phyloP scores from a whole-genome alignment of 2,113 vertebrate genomes.

The Odontesthes bonariensis region DNA sequence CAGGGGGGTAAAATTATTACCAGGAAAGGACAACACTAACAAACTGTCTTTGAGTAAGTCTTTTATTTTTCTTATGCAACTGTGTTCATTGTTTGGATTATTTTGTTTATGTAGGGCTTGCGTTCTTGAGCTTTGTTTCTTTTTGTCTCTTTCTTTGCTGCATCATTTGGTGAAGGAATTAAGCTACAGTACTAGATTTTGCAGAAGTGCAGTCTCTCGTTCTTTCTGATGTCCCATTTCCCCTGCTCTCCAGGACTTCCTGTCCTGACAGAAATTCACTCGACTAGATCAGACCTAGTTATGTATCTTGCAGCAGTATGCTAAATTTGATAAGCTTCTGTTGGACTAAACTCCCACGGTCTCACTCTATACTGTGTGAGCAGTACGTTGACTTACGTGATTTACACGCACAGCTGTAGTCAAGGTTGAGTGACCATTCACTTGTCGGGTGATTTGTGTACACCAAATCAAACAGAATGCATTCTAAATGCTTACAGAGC shows the following conservation, averaged over 20 bases:
- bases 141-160: constrained; percentile 56
- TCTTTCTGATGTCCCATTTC: constrained; percentile 62
- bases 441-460: constrained; percentile 70
- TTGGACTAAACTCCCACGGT: constrained; percentile 1
- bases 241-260: constrained; percentile 29
- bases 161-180: constrained; percentile 60
- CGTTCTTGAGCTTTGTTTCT: constrained; percentile 59
- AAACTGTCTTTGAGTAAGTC: constrained; percentile 99
- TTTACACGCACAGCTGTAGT: constrained; percentile 36
- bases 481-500: constrained; percentile 65
- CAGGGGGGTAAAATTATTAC: constrained; percentile 99
- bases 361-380: constrained; percentile 27
- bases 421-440: constrained; percentile 67
- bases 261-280: constrained; percentile 40
- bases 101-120: constrained; percentile 60
- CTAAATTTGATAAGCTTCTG: constrained; percentile 34
- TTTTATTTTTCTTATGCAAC: constrained; percentile 70
- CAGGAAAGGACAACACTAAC: constrained; percentile 99
- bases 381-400: constrained; percentile 45
- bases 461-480: constrained; percentile 54
- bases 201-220: constrained; percentile 71
- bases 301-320: constrained; percentile 37
- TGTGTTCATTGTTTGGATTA: constrained; percentile 63
- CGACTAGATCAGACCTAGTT: constrained; percentile 25
- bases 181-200: constrained; percentile 76